phyloP scores from a whole-genome alignment of 1,140 invertebrate genomes.

The Hyphantria cunea region DNA sequence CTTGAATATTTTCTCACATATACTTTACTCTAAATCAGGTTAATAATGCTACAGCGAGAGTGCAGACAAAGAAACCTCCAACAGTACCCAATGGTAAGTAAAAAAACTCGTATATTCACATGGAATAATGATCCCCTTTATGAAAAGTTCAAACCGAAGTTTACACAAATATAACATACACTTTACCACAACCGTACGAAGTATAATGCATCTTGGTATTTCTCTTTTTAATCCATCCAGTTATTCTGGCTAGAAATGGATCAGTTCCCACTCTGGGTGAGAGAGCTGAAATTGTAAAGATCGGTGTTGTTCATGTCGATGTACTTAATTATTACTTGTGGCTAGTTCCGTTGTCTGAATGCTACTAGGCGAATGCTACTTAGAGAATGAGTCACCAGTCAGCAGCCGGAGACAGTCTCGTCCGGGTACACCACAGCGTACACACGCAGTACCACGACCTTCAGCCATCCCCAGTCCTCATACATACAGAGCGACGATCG shows the following conservation, averaged over 20 bases:
- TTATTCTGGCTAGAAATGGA: slow-evolving; percentile 89
- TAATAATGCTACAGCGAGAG: slow-evolving; percentile 98
- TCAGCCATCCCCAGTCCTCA: too few species aligned
- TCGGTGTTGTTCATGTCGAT: slow-evolving; percentile 75
- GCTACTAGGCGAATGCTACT: slow-evolving; percentile 77
- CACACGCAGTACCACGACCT: not conserved
- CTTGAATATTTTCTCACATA: slow-evolving; percentile 43
- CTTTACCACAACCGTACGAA: slow-evolving; percentile 23
- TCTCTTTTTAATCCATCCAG: slow-evolving; percentile 82
- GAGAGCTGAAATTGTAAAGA: slow-evolving; percentile 82
- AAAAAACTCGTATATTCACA: too few species aligned
- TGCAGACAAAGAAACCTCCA: slow-evolving; percentile 98
- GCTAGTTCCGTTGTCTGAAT: slow-evolving; percentile 76
- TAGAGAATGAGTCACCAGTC: slow-evolving; percentile 69
- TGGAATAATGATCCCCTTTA: not conserved
- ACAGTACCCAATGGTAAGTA: slow-evolving; percentile 96
- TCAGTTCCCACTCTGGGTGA: slow-evolving; percentile 88
- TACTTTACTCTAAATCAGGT: slow-evolving; percentile 86
- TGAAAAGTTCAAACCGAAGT: too few species aligned
- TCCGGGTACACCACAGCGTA: slow-evolving; percentile 20
- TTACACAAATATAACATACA: slow-evolving; percentile 2
- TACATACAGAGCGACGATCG: not conserved
- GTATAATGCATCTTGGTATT: slow-evolving; percentile 70
- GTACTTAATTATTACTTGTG: slow-evolving; percentile 66
- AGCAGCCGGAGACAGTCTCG: slow-evolving; percentile 62